Evolutionary conservation across 2,113 vertebrate species (phyloP).

Genomic region (Eublepharis macularius): DNA sequence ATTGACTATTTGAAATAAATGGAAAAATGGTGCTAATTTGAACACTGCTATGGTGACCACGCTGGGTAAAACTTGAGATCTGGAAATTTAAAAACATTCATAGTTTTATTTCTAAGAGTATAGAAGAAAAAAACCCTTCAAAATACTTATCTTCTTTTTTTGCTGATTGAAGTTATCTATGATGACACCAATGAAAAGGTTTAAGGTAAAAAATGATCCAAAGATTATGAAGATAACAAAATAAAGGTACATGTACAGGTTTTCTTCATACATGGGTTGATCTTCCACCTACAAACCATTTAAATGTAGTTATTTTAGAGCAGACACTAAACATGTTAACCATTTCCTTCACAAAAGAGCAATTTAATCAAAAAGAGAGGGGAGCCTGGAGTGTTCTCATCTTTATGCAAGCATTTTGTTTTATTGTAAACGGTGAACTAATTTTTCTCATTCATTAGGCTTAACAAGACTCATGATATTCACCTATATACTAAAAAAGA

Average conservation of each 20-base stretch:
- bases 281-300: constrained; percentile 75
- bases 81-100: neutral
- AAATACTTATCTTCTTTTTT: constrained; percentile 99
- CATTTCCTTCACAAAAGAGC: neutral
- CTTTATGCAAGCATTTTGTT: neutral
- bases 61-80: neutral
- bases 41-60: neutral
- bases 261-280: constrained; percentile 89
- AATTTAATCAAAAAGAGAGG: neutral
- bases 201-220: constrained; percentile 97
- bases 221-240: constrained; percentile 99
- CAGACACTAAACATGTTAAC: constrained; percentile 34
- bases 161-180: constrained; percentile 99
- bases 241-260: constrained; percentile 90
- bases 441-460: no score
- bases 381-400: neutral
- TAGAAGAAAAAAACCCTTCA: constrained; percentile 9
- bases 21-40: constrained; percentile 1
- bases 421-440: neutral
- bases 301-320: neutral
- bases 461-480: neutral
- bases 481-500: neutral
- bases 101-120: neutral
- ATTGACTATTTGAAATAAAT: neutral
- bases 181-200: constrained; percentile 98